Conservation (phyloP, 2,113 vertebrate species). For the Channa argus region DNA sequence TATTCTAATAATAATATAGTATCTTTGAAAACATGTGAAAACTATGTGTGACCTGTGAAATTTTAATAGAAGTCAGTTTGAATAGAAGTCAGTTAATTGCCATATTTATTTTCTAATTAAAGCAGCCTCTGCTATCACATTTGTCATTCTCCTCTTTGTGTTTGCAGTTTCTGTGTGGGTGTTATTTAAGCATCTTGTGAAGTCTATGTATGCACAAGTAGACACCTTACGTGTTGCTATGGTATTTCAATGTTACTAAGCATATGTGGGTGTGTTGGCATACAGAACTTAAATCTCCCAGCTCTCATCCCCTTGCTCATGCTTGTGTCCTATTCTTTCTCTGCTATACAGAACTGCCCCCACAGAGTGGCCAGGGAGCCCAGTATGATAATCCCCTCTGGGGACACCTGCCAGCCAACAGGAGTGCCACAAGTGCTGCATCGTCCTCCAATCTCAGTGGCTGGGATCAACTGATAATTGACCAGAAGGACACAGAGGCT, state of each 20-base stretch:
- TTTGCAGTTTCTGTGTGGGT: slow-evolving; percentile 17
- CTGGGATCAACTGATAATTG: slow-evolving; percentile 95
- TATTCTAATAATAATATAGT: background rate
- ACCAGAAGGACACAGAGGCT: slow-evolving; percentile 93
- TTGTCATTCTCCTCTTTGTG: slow-evolving; percentile 8
- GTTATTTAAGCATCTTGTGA: slow-evolving; percentile 39
- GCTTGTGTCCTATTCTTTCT: slow-evolving; percentile 24
- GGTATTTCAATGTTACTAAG: slow-evolving; percentile 41
- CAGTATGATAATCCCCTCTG: slow-evolving; percentile 97
- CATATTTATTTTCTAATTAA: slow-evolving; percentile 19
- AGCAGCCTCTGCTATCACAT: background rate
- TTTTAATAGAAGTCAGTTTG: background rate
- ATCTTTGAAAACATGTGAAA: too few species aligned
- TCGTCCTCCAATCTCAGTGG: slow-evolving; percentile 82
- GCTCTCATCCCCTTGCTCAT: slow-evolving; percentile 33
- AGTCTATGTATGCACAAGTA: slow-evolving; percentile 1
- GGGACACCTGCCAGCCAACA: slow-evolving; percentile 89
- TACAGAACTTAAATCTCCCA: slow-evolving; percentile 14
- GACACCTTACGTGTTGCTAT: slow-evolving; percentile 46
- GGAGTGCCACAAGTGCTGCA: slow-evolving; percentile 86
- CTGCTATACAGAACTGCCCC: slow-evolving; percentile 84
- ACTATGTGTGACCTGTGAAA: too few species aligned
- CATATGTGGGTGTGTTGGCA: slow-evolving; percentile 51
- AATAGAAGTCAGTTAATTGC: background rate
- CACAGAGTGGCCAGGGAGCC: slow-evolving; percentile 90